Conservation (phyloP, 1,140 invertebrate genomes). For the Drosophila burlai region DNA sequence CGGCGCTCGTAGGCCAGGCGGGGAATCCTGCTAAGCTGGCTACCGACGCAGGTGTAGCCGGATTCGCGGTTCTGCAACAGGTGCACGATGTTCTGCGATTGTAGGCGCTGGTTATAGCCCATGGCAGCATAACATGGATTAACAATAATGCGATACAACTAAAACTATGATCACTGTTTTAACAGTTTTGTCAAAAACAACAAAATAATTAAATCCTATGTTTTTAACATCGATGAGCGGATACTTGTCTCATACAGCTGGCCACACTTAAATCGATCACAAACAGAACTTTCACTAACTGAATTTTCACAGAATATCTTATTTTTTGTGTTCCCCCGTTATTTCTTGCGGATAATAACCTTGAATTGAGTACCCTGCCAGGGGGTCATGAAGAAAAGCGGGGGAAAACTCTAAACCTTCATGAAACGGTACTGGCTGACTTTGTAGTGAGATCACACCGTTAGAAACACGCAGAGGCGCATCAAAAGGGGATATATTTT, state of each 20-base stretch:
- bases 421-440: no score
- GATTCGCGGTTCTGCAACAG: conserved; percentile 72
- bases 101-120: conserved; percentile 44
- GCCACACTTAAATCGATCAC: background rate
- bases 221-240: background rate
- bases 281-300: background rate
- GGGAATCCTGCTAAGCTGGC: conserved; percentile 29
- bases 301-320: no score
- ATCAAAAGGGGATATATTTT: background rate
- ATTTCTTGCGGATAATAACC: no score
- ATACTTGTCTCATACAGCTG: background rate
- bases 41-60: conserved; percentile 39
- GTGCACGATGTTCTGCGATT: conserved; percentile 64
- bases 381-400: no score
- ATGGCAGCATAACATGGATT: conserved; percentile 7
- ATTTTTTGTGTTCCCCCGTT: no score
- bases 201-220: background rate
- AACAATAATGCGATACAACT: background rate
- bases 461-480: background rate
- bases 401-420: no score
- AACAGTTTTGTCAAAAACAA: conserved; percentile 1
- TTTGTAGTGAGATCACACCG: no score
- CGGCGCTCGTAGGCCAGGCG: conserved; percentile 85
- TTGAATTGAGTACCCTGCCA: no score
- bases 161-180: background rate